Conservation (phyloP, 2,797 vertebrate species). For the Yasuhikotakia modesta region DNA sequence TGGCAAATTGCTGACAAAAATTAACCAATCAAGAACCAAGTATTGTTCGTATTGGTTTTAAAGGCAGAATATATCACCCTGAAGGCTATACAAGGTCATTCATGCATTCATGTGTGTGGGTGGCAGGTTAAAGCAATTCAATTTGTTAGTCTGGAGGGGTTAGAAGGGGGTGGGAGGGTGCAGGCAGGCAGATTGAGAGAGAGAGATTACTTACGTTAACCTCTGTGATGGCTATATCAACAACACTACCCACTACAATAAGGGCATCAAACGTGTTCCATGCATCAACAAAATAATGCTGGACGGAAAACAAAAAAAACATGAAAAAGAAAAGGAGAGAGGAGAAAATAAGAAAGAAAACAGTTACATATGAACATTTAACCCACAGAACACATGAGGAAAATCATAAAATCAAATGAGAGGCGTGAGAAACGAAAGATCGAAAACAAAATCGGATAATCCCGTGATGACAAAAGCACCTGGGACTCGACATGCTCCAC, state of each 20-base stretch:
- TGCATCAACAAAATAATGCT: constrained; percentile 99
- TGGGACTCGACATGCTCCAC: constrained; percentile 75
- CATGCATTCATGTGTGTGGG: constrained; percentile 80
- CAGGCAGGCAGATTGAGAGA: constrained; percentile 84
- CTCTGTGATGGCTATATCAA: constrained; percentile 99
- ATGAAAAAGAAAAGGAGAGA: constrained; percentile 67
- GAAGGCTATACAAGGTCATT: too few species aligned
- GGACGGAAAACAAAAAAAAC: constrained; percentile 66
- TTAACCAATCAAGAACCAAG: too few species aligned
- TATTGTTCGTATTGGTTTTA: too few species aligned
- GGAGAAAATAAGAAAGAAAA: constrained; percentile 74
- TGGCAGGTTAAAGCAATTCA: constrained; percentile 71
- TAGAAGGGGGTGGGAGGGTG: constrained; percentile 50
- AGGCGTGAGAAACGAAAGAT: constrained; percentile 57
- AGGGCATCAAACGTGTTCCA: constrained; percentile 99
- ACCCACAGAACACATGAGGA: constrained; percentile 75
- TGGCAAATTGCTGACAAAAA: too few species aligned
- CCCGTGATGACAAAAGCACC: constrained; percentile 71
- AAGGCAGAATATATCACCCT: too few species aligned
- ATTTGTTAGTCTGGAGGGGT: constrained; percentile 65
- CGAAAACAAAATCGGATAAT: constrained; percentile 63
- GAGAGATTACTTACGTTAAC: constrained; percentile 98
- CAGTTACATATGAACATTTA: constrained; percentile 74
- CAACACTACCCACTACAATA: constrained; percentile 99
- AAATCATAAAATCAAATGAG: constrained; percentile 67